These are phyloP conservation scores for Drosophila serrata DNA, from an alignment of 1,140 invertebrate species.

Conservation along the genomic window DNA sequence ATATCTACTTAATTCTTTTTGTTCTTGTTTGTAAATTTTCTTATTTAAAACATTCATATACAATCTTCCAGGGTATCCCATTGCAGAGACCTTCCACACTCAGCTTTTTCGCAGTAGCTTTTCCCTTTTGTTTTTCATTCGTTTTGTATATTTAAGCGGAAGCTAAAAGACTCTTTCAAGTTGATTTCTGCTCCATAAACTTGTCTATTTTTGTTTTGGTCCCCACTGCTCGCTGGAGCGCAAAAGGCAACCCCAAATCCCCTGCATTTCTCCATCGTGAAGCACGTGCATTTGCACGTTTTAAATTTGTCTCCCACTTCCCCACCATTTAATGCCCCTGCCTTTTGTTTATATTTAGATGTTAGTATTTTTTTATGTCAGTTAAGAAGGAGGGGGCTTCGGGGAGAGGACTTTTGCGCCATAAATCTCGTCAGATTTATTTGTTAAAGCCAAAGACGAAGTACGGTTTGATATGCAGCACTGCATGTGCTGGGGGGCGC, in stretches of 20 bases:
- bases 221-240: slow-evolving; percentile 65
- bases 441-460: slow-evolving; percentile 69
- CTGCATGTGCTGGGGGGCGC: slow-evolving; percentile 50
- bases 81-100: not conserved
- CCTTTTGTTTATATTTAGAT: slow-evolving; percentile 79
- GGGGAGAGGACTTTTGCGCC: slow-evolving; percentile 49
- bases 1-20: no score
- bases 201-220: slow-evolving; percentile 76
- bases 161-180: slow-evolving; percentile 82
- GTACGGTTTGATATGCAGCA: slow-evolving; percentile 52
- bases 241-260: slow-evolving; percentile 39
- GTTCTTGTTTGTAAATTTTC: not conserved
- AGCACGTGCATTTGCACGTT: slow-evolving; percentile 83
- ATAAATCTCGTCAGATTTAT: slow-evolving; percentile 78
- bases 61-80: slow-evolving; percentile 10
- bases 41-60: not conserved
- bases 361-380: slow-evolving; percentile 75
- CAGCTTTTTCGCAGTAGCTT: not conserved
- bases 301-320: slow-evolving; percentile 44
- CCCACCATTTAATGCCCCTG: slow-evolving; percentile 39
- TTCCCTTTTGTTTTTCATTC: slow-evolving; percentile 34
- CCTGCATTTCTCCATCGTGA: slow-evolving; percentile 27
- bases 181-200: slow-evolving; percentile 83
- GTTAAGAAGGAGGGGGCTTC: slow-evolving; percentile 43
- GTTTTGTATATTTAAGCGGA: slow-evolving; percentile 72